Evolutionary conservation across 2,888 invertebrate genomes (phyloP).

Genomic region (Harpalus rufipes): DNA sequence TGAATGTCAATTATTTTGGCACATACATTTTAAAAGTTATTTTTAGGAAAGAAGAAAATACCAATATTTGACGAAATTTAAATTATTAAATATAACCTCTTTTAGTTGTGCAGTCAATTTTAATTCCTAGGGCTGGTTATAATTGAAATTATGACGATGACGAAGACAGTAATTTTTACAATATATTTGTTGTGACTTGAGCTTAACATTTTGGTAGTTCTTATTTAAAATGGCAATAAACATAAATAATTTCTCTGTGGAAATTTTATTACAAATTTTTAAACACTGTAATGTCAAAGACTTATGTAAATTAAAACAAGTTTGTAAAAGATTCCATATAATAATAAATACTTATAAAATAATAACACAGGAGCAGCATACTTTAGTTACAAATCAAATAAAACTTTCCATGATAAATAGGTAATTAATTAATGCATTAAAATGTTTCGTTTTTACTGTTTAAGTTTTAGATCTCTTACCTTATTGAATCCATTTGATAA

Average conservation of each 20-base stretch:
- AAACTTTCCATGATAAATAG: slow-evolving; percentile 68
- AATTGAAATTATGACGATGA: no score
- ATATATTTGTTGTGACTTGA: no score
- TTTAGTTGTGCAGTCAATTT: no score
- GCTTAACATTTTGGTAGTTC: no score
- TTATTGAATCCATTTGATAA: slow-evolving; percentile 74
- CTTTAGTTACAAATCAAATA: slow-evolving; percentile 70
- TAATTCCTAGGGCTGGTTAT: no score
- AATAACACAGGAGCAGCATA: slow-evolving; percentile 16
- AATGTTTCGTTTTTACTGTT: neutral
- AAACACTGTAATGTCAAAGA: slow-evolving; percentile 55
- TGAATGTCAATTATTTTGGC: no score
- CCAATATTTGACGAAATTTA: no score
- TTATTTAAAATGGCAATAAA: slow-evolving; percentile 38
- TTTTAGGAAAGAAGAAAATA: no score
- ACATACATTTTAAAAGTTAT: no score
- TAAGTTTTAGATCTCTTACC: slow-evolving; percentile 73
- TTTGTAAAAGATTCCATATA: slow-evolving; percentile 55
- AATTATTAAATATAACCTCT: no score
- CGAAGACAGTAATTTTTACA: no score
- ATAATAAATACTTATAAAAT: slow-evolving; percentile 49
- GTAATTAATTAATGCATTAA: slow-evolving; percentile 59
- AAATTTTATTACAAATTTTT: slow-evolving; percentile 59
- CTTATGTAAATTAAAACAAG: slow-evolving; percentile 51
- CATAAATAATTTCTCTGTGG: slow-evolving; percentile 46